Evolutionary conservation across 1,140 invertebrate genomes (phyloP).

Genomic region (Tetramorium parvispinum): DNA sequence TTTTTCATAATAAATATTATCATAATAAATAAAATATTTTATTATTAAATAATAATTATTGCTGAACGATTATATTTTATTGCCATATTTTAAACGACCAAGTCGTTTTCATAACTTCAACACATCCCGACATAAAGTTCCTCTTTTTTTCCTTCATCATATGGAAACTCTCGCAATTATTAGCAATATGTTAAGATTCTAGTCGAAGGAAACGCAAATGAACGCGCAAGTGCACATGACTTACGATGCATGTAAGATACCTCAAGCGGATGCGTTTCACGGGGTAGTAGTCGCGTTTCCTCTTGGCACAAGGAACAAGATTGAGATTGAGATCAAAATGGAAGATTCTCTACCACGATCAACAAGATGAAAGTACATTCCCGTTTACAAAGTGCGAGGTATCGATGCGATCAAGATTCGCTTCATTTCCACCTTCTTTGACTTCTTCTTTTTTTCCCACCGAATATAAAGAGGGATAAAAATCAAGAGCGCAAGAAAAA

Average conservation of each 20-base stretch:
- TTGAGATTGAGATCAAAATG: conserved; percentile 48
- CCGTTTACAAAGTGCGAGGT: conserved; percentile 25
- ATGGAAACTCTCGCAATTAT: conserved; percentile 6
- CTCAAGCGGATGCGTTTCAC: conserved; percentile 25
- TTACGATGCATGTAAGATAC: conserved; percentile 31
- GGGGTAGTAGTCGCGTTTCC: conserved; percentile 19
- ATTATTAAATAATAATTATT: not conserved
- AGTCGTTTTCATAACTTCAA: conserved; percentile 3
- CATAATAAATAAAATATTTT: too few species aligned
- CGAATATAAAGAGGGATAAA: not conserved
- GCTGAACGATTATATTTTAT: not conserved
- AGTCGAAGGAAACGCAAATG: conserved; percentile 25
- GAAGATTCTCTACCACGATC: not conserved
- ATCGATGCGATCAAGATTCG: conserved; percentile 1
- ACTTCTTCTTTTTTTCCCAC: not conserved
- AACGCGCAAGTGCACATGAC: conserved; percentile 36
- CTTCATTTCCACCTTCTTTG: conserved; percentile 21
- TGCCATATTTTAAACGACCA: not conserved
- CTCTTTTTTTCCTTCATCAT: not conserved
- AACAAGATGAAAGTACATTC: conserved; percentile 42
- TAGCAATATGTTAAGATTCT: conserved; percentile 13
- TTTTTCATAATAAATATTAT: not conserved
- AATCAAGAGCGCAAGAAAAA: not conserved
- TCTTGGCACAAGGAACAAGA: conserved; percentile 9
- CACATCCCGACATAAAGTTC: not conserved